phyloP scores from a whole-genome alignment of 1,140 invertebrate species.

The Brachionus rotundiformis region DNA sequence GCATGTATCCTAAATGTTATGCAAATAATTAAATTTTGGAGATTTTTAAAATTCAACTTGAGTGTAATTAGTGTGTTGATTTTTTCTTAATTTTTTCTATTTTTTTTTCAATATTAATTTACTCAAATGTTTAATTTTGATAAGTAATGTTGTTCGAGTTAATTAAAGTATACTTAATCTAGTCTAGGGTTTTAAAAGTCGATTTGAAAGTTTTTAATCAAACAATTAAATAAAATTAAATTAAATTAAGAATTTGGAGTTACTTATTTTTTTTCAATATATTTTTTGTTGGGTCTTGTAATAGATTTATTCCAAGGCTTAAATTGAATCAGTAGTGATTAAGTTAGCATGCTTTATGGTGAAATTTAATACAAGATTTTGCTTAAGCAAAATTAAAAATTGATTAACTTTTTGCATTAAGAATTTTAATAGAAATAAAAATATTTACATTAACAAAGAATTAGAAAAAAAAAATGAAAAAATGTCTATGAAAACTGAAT shows the following conservation, averaged over 20 bases:
- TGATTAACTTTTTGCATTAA: conserved; percentile 6
- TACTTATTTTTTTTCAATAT: too few relatives aligned
- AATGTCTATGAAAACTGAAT: conserved; percentile 35
- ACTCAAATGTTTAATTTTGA: not conserved
- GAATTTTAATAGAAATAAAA: not conserved
- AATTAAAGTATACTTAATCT: not conserved
- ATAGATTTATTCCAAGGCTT: not conserved
- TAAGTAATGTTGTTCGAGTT: conserved; percentile 3
- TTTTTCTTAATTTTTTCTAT: not conserved
- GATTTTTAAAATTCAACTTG: too few relatives aligned
- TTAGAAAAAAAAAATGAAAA: not conserved
- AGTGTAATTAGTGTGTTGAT: not conserved
- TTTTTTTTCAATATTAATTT: not conserved
- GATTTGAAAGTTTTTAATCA: not conserved
- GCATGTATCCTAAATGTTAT: not conserved
- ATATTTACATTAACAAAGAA: too few relatives aligned
- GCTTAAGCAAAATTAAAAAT: not conserved
- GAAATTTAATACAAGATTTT: not conserved
- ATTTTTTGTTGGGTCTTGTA: too few relatives aligned
- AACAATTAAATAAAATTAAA: not conserved
- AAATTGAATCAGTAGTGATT: not conserved
- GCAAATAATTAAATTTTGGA: not conserved
- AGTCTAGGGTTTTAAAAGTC: not conserved
- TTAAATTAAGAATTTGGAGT: too few relatives aligned
- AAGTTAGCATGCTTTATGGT: not conserved